Evolutionary conservation across 2,888 invertebrate species (phyloP).

Genomic region (Heliconius erato): DNA sequence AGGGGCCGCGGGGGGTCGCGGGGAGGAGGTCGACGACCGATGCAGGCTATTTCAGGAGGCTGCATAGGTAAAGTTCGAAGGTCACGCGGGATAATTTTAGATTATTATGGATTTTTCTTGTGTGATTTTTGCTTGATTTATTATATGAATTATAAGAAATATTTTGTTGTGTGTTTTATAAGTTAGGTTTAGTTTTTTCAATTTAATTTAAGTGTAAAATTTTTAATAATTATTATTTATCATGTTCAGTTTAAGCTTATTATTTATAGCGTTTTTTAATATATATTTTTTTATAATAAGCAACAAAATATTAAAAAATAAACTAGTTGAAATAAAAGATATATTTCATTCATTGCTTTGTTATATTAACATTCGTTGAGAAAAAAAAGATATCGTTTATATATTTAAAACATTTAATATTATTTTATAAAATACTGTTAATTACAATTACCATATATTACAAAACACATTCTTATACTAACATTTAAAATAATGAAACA

Average conservation of each 20-base stretch:
- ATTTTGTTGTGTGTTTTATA: not conserved
- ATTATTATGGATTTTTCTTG: slow-evolving; percentile 26
- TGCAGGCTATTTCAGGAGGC: slow-evolving; percentile 76
- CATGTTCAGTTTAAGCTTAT: not conserved
- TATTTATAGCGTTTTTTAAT: not conserved
- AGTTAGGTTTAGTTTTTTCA: not conserved
- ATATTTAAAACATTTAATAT: not conserved
- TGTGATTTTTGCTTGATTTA: not conserved
- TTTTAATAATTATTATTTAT: not conserved
- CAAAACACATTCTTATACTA: not conserved
- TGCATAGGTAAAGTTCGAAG: slow-evolving; percentile 78
- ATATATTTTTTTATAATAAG: not conserved
- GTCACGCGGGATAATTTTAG: slow-evolving; percentile 60
- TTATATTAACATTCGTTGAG: not conserved
- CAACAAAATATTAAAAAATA: not conserved
- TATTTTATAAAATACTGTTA: not conserved
- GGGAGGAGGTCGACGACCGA: slow-evolving; percentile 71
- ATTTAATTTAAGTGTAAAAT: not conserved
- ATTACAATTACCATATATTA: not conserved
- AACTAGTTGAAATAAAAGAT: not conserved
- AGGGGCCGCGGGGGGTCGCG: slow-evolving; percentile 48
- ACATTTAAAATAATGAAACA: not conserved
- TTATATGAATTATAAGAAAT: not conserved
- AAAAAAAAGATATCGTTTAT: too few relatives aligned
- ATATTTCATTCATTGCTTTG: not conserved